Evolutionary conservation across 2,888 invertebrate genomes (phyloP).

Genomic region (Synergus gifuensis): DNA sequence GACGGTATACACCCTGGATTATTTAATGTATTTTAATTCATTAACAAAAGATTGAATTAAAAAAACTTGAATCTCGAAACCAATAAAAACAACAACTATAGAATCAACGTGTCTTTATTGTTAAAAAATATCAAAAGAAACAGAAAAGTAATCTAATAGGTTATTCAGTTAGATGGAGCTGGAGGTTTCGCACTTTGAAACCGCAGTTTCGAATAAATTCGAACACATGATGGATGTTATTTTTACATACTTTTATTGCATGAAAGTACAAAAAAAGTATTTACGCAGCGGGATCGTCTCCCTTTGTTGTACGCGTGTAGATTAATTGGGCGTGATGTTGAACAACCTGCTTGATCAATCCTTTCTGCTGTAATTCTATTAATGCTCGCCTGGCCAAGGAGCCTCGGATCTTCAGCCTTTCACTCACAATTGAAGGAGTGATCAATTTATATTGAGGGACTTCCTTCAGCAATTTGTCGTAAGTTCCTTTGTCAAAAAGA

Average conservation of each 20-base stretch:
- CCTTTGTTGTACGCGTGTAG: slow-evolving; percentile 97
- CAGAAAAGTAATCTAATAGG: background rate
- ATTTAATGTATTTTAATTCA: too few relatives aligned
- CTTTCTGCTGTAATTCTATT: slow-evolving; percentile 95
- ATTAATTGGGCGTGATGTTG: slow-evolving; percentile 98
- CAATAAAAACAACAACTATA: background rate
- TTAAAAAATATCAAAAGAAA: background rate
- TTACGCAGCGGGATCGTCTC: slow-evolving; percentile 91
- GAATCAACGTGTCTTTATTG: background rate
- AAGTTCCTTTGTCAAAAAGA: slow-evolving; percentile 97
- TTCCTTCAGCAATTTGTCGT: slow-evolving; percentile 97
- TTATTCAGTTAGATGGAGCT: background rate
- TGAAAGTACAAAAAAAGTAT: slow-evolving; percentile 62
- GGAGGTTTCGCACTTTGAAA: background rate
- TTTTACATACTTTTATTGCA: slow-evolving; percentile 67
- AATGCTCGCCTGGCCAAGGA: slow-evolving; percentile 97
- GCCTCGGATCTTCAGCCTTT: slow-evolving; percentile 98
- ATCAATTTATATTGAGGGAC: slow-evolving; percentile 98
- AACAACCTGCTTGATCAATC: slow-evolving; percentile 96
- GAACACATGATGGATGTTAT: slow-evolving; percentile 1
- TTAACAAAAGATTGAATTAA: too few relatives aligned
- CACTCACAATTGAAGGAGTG: slow-evolving; percentile 99
- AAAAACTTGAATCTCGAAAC: background rate
- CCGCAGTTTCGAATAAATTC: background rate
- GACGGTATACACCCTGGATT: too few relatives aligned